These are phyloP conservation scores for Dinoponera quadriceps DNA, from an alignment of 1,140 invertebrate genomes.

Conservation along the genomic window DNA sequence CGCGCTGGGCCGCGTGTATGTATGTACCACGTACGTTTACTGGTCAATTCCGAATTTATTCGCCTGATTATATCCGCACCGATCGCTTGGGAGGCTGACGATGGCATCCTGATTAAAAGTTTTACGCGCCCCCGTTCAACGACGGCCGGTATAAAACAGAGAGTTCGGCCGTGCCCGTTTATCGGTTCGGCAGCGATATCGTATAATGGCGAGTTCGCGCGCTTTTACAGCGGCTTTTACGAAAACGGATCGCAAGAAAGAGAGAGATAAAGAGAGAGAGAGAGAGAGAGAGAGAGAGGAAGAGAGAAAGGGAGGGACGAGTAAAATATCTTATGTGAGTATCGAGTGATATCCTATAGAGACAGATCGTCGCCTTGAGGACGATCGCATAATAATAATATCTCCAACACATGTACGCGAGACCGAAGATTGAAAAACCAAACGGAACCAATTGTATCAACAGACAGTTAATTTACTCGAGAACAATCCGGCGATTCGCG, in stretches of 20 bases:
- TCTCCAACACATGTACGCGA: too few relatives aligned
- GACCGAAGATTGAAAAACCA: too few relatives aligned
- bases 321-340: neutral
- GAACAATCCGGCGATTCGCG: neutral
- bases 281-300: too few relatives aligned
- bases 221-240: neutral
- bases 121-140: slow-evolving; percentile 25
- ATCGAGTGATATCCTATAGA: neutral
- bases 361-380: neutral
- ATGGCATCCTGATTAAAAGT: slow-evolving; percentile 47
- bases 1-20: slow-evolving; percentile 2
- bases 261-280: too few relatives aligned
- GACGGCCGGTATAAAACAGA: slow-evolving; percentile 1
- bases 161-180: neutral
- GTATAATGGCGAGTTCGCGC: neutral
- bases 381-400: too few relatives aligned
- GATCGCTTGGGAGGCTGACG: neutral
- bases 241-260: neutral
- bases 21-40: too few relatives aligned
- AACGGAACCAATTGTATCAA: neutral
- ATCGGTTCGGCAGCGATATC: neutral
- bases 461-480: slow-evolving; percentile 3
- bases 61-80: slow-evolving; percentile 28
- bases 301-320: too few relatives aligned
- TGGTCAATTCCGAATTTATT: slow-evolving; percentile 39